Evolutionary conservation across 2,888 invertebrate genomes (phyloP), one percentile per base, ranked within the genome.

Genomic region (Eupeodes luniger): DNA sequence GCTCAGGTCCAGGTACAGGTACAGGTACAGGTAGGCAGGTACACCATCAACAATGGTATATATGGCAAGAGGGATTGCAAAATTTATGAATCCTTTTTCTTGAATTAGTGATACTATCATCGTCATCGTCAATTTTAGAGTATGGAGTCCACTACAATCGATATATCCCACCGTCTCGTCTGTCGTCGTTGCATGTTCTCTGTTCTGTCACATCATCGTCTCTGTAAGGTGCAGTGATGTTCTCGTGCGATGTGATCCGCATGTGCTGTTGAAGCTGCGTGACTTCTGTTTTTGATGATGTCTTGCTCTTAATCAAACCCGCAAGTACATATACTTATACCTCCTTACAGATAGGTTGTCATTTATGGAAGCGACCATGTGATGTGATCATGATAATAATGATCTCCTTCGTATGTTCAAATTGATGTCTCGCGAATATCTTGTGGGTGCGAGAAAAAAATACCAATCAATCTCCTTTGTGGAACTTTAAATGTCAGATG

Each of bases 121-220:
- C 64, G 72, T 62, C 81, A 66, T 34, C 87, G 86, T 62, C 64
- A 55, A 49, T 16, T 67, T 64, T 86, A 91, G 87, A 89, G 14
- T 36, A 57, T 47, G 36, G 67, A 79, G 85, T 91, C 91, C 91
- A 91, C 91, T 91, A 91, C 92, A 91, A 53, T 53, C 69, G 69
- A 34, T 4, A 66, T 62, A 16, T 62, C 91, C 78, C 49, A 19
- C 55, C 76, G 89, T 90, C 88, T 89, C 90, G 85, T 77, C 40
- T 40, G 47, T 47, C 47, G 27, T 27, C 3, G 27, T 27, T 12
- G 47, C 2, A 4, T 34, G 59, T 34, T 5, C 14, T 59, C 34
- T 12, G 4, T 47, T 47, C 11, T 89, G 90, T 27, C 27, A 27
- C 3, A 27, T 27, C 90, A 90, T 90, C 90, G 92, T 16, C 5